Conservation (phyloP, 2,797 vertebrate genomes). For the Gobionotothen gibberifrons region DNA sequence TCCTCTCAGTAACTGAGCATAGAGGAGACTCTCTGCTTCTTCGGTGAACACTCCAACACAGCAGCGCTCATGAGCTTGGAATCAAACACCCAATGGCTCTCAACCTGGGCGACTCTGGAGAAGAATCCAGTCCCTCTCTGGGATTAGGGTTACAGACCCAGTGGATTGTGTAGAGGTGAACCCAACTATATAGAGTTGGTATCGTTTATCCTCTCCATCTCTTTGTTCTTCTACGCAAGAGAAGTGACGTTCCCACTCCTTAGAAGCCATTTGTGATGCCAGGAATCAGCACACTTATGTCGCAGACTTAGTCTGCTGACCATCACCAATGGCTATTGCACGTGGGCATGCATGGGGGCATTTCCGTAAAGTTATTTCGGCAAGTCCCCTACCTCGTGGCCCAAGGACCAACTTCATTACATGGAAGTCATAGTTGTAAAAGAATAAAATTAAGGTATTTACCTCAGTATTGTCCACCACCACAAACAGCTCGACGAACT, state of each 20-base stretch:
- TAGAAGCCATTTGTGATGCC: neutral
- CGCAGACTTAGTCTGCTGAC: neutral
- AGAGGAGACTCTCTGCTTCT: neutral
- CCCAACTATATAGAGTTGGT: neutral
- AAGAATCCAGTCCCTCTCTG: neutral
- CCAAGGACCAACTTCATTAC: neutral
- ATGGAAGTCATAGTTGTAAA: neutral
- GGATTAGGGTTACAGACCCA: neutral
- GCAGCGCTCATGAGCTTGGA: neutral
- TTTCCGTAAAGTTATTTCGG: no score
- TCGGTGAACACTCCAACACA: neutral
- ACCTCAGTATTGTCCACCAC: slow-evolving; percentile 91
- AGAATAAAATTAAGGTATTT: slow-evolving; percentile 3
- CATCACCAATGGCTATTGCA: no score
- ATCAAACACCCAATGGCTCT: neutral
- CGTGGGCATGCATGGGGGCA: no score
- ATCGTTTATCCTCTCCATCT: neutral
- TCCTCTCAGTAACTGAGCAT: neutral
- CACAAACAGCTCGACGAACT: slow-evolving; percentile 90
- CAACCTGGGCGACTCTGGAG: neutral
- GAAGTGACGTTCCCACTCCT: neutral
- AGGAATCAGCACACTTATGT: neutral
- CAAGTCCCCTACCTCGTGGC: no score
- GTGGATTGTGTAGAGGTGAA: neutral
- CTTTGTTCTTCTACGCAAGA: neutral